Evolutionary conservation across 92 coral and sea anemone genomes (phyloP).

Genomic region (Actinernus sp.): DNA sequence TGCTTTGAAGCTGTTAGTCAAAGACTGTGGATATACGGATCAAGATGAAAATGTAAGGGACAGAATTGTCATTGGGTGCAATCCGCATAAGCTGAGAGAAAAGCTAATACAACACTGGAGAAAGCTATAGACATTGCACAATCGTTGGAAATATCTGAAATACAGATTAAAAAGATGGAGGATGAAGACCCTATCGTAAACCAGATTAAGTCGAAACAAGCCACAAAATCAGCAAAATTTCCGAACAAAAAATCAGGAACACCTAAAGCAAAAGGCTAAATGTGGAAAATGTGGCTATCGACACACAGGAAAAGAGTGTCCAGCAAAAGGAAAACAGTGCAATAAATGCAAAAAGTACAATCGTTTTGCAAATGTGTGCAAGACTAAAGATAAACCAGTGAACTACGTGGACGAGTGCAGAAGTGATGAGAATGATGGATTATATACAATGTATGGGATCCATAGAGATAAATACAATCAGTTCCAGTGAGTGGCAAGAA

Average conservation of each 20-base stretch:
- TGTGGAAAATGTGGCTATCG: not conserved
- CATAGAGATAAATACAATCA: constrained; percentile 6
- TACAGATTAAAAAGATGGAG: constrained; percentile 27
- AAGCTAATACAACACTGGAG: constrained; percentile 43
- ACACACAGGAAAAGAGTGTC: not conserved
- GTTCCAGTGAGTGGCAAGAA: constrained; percentile 23
- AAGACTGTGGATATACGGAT: constrained; percentile 41
- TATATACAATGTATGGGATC: constrained; percentile 5
- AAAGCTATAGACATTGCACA: constrained; percentile 45
- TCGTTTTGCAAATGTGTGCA: constrained; percentile 40
- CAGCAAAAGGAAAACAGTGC: not conserved
- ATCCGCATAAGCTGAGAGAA: constrained; percentile 41
- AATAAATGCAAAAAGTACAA: not conserved
- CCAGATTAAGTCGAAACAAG: no score
- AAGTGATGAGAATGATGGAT: no score
- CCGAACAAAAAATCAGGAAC: not conserved
- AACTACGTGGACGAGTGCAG: constrained; percentile 8
- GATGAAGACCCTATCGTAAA: not conserved
- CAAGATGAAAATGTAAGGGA: constrained; percentile 43
- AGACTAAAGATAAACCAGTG: constrained; percentile 7
- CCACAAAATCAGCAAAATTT: not conserved
- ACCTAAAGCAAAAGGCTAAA: not conserved
- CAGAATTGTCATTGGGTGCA: constrained; percentile 35
- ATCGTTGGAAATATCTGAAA: constrained; percentile 22
- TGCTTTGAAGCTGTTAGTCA: no score